Evolutionary conservation across 2,797 vertebrate species (phyloP).

Genomic region (Leptatherina wallacei): DNA sequence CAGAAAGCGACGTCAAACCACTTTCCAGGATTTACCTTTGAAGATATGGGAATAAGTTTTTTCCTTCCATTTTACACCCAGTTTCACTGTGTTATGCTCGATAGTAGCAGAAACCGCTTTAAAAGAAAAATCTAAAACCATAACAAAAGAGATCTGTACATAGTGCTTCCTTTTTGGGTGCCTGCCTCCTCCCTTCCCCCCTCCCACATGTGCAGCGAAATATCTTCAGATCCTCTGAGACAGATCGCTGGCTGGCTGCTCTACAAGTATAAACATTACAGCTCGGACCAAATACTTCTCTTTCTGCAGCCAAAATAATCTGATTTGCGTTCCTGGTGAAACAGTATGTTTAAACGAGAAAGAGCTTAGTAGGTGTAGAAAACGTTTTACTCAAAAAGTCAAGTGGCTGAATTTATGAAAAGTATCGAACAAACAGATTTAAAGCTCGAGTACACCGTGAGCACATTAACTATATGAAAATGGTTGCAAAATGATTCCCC

Average conservation of each 20-base stretch:
- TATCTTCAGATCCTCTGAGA: slow-evolving; percentile 40
- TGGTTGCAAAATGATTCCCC: no score
- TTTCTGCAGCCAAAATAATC: not conserved
- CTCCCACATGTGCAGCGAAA: slow-evolving; percentile 63
- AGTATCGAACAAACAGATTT: not conserved
- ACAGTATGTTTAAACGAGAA: no score
- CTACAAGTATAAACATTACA: slow-evolving; percentile 20
- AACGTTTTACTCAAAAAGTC: no score
- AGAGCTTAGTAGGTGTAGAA: no score
- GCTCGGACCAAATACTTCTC: not conserved
- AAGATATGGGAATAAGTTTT: slow-evolving; percentile 70
- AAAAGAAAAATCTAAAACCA: slow-evolving; percentile 37
- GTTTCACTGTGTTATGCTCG: not conserved
- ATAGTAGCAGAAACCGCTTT: not conserved
- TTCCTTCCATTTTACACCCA: slow-evolving; percentile 60
- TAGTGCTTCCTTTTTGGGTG: slow-evolving; percentile 44
- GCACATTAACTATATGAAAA: no score
- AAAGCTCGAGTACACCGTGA: no score
- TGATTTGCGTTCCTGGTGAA: no score
- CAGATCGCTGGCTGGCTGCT: slow-evolving; percentile 30
- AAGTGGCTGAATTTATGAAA: no score
- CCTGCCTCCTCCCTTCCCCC: slow-evolving; percentile 37
- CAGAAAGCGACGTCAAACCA: slow-evolving; percentile 14
- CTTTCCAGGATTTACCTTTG: slow-evolving; percentile 63
- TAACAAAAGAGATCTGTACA: slow-evolving; percentile 46